Evolutionary conservation across 2,888 invertebrate genomes (phyloP).

Genomic region (Limenitis camilla): DNA sequence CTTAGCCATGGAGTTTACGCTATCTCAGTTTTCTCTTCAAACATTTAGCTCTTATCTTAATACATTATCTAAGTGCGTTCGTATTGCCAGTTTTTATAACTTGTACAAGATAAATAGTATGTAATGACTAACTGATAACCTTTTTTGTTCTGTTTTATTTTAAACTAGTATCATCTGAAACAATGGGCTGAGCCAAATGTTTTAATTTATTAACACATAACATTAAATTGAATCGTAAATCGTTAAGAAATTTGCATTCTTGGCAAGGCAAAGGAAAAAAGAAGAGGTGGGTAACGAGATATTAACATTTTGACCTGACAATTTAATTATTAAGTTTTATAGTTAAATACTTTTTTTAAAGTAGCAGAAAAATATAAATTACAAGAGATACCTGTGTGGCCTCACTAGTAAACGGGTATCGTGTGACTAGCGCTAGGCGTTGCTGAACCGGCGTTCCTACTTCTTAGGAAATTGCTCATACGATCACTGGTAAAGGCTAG

Average conservation of each 20-base stretch:
- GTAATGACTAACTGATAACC: slow-evolving; percentile 17
- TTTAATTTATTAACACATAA: slow-evolving; percentile 4
- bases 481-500: slow-evolving; percentile 40
- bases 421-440: slow-evolving; percentile 43
- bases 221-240: slow-evolving; percentile 6
- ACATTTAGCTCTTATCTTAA: slow-evolving; percentile 10
- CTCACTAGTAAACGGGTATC: slow-evolving; percentile 48
- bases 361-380: slow-evolving; percentile 29
- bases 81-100: slow-evolving; percentile 12
- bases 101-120: slow-evolving; percentile 7
- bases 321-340: too few species aligned
- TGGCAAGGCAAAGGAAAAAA: slow-evolving; percentile 11
- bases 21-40: slow-evolving; percentile 6
- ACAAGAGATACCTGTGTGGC: slow-evolving; percentile 44
- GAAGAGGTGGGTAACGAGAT: not conserved
- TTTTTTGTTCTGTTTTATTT: slow-evolving; percentile 15
- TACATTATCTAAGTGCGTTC: slow-evolving; percentile 9
- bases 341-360: not conserved
- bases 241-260: slow-evolving; percentile 11
- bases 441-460: slow-evolving; percentile 50
- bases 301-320: not conserved
- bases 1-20: not conserved
- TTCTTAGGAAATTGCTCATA: slow-evolving; percentile 56
- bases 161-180: slow-evolving; percentile 8
- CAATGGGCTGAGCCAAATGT: slow-evolving; percentile 6